These are phyloP conservation scores for Carduelis carduelis DNA, from an alignment of 2,797 vertebrate species.

Conservation along the genomic window DNA sequence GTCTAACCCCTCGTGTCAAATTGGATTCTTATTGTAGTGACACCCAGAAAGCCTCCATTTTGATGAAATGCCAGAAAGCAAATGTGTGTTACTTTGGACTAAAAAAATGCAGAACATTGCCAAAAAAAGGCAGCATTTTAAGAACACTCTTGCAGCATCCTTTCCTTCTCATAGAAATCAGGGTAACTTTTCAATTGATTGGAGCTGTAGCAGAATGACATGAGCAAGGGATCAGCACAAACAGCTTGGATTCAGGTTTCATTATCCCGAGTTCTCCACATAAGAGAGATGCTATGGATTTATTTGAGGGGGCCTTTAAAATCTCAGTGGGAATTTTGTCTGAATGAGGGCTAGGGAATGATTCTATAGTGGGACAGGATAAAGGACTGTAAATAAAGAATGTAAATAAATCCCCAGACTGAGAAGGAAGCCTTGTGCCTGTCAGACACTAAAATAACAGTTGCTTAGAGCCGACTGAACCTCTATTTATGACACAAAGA, in stretches of 20 bases:
- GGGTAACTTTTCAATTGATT: not conserved
- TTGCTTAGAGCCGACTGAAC: conserved; percentile 19
- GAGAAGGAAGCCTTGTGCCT: not conserved
- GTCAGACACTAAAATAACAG: conserved; percentile 37
- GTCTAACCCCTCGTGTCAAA: not conserved
- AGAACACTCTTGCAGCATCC: not conserved
- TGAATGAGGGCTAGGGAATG: not conserved
- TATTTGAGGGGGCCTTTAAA: not conserved
- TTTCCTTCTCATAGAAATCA: not conserved
- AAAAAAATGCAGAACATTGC: not conserved
- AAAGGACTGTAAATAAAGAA: conserved; percentile 7
- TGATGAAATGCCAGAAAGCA: not conserved
- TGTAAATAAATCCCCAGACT: conserved; percentile 10
- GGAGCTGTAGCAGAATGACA: not conserved
- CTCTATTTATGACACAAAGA: conserved; percentile 17
- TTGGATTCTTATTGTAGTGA: not conserved
- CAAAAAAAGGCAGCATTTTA: not conserved
- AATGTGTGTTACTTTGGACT: not conserved
- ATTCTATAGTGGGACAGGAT: not conserved
- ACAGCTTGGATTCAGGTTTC: not conserved
- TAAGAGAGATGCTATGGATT: not conserved
- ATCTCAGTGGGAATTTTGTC: conserved; percentile 1
- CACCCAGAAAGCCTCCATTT: not conserved
- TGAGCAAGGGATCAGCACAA: not conserved
- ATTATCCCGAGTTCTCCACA: not conserved